Base-by-base conservation (phyloP, 2,797 vertebrate species). In the Gallinago stenura region DNA sequence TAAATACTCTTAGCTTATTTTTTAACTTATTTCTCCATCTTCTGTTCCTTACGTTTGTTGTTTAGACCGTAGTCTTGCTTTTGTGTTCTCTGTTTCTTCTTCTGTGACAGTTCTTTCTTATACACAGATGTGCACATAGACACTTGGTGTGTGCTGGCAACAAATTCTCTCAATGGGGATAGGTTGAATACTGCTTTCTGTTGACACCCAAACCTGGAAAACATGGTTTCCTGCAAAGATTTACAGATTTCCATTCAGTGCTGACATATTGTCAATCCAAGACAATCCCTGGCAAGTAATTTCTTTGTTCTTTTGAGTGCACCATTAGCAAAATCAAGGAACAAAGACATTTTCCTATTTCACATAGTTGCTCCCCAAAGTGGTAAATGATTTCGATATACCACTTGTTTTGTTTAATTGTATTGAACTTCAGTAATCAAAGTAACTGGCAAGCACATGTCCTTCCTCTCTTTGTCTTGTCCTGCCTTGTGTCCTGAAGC, bases 311-410 rank as follows among this genome's bases (percentile, higher is more conserved):
- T 90, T 90, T 75, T 64, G 33, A 78, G 33, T 30, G 92, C 69
- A 56, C 26, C 14, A 61, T 87, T 96, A 96, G 71, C 19, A 79
- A 91, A 91, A 80, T 64, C 41, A 56, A 66, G 46, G 39, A 93
- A 85, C 28, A 92, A 85, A 57, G n/a, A 54, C 22, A 9, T 45
- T 45, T 58, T 75, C 45, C 26, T 56, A 11, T 69, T 60, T 58
- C 45, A 61, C 31, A 9, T 69, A 91, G 53, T 80, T 90, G 22
- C 19, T 76, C 48, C 50, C 58, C 71, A 19, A 88, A 89, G 51
- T 50, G 15, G 19, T 62, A 87, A 93, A 81, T 50, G 48, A 69
- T 93, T 93, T 31, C 73, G 35, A 69, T 78, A 79, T 37, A 81
- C 18, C 5, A 30, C 82, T 45, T 72, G 22, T 62, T 96, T 89